Evolutionary conservation across 2,113 vertebrate species (phyloP), one percentile per base, ranked within the genome.

Genomic region (Atrichornis clamosus): DNA sequence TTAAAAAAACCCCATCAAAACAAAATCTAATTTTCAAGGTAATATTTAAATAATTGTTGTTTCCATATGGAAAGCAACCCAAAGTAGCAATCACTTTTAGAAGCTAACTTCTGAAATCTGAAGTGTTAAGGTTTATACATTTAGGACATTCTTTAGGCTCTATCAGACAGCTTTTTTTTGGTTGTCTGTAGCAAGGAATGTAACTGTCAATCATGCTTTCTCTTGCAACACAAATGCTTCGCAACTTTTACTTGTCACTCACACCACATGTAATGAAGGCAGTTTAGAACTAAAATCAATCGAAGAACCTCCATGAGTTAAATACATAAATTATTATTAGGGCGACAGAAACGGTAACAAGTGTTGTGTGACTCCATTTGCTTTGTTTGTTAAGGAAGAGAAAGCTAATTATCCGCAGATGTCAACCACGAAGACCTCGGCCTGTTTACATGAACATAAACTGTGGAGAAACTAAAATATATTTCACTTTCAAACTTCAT

Each of bases 361-460:
- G 79, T 91, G 73, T 74, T 87, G 92, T 94, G 93, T 53, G 56
- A 95, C 73, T 96, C 87, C 92, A 89, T 96, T 97, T 96, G 90
- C 76, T 94, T 93, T 96, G 95, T 97, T 97, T 96, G 81, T 96
- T 96, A 95, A 96, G 35, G 56, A 97, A 94, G 79, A 96, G 96
- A 98, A 96, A 96, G 84, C 84, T 95, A 96, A 98, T 97, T 97
- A 97, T 95, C 89, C 95, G 90, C 85, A 97, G 95, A 92, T 64
- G 59, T 78, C 94, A 97, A 84, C 94, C 94, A 88, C 63, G 86
- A 97, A 97, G 91, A 92, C 88, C 87, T 94, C 92, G 81, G 92
- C 22, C 35, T 93, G 95, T 93, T 97, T 97, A 95, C 87, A 39
- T 90, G 88, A 97, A 96, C 55, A 93, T 59, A 88, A 97, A 83